Evolutionary conservation across 1,140 invertebrate species (phyloP).

Genomic region (Protaetia brevitarsis): DNA sequence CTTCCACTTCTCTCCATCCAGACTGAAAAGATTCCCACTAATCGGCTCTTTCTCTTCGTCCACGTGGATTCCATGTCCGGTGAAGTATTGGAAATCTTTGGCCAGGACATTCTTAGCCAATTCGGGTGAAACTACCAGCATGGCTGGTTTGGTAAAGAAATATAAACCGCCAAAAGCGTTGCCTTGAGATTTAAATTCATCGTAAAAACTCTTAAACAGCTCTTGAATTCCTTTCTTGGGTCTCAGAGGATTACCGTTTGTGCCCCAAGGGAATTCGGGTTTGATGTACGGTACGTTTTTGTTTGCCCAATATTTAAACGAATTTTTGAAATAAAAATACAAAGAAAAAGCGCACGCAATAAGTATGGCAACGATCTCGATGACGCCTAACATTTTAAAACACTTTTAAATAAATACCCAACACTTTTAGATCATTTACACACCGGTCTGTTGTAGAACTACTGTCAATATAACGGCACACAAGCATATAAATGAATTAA

Average conservation of each 20-base stretch:
- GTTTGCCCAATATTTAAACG: slow-evolving; percentile 25
- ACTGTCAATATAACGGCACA: too few species aligned
- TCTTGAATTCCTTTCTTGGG: slow-evolving; percentile 24
- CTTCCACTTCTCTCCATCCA: slow-evolving; percentile 54
- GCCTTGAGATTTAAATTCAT: slow-evolving; percentile 30
- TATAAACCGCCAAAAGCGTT: slow-evolving; percentile 49
- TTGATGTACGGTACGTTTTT: slow-evolving; percentile 18
- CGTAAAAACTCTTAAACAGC: slow-evolving; percentile 33
- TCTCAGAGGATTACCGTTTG: slow-evolving; percentile 22
- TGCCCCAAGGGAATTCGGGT: slow-evolving; percentile 28
- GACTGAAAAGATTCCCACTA: slow-evolving; percentile 53
- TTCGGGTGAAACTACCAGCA: slow-evolving; percentile 54
- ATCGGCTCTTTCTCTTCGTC: slow-evolving; percentile 53
- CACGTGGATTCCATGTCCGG: slow-evolving; percentile 50
- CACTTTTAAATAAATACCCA: too few species aligned
- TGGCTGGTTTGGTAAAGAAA: slow-evolving; percentile 50
- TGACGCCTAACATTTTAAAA: not conserved
- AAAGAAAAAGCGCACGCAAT: not conserved
- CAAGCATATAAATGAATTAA: too few species aligned
- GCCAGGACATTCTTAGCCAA: slow-evolving; percentile 58
- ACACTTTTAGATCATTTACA: too few species aligned
- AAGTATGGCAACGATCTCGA: not conserved
- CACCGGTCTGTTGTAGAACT: too few species aligned
- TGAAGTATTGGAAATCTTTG: slow-evolving; percentile 53
- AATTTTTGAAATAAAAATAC: not conserved